Evolutionary conservation across 2,888 invertebrate species (phyloP), one percentile per base, ranked within the genome.

Genomic region (Hypselothyrea guttata): DNA sequence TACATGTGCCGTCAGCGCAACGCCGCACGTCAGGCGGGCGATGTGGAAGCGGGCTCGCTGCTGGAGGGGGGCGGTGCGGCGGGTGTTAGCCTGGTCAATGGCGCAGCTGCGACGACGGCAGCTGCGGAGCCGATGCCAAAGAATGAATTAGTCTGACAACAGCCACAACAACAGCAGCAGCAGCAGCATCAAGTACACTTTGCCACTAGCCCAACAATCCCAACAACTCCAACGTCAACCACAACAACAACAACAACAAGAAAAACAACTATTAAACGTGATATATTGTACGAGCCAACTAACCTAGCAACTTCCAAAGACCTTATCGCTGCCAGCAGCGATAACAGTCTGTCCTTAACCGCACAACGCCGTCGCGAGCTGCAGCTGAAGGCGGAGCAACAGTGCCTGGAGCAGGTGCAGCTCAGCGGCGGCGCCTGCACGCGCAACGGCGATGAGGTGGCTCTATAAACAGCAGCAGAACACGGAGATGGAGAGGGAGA

Each of bases 1-100:
- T 96, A 95, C 88, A 90, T 95, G 88, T 95, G 95, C 88, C 92
- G 96, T 54, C 96, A 96, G 87, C 92, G 96, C 58, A 95, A 92
- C 87, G 93, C 93, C 88, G 92, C 93, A 88, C 91, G 93, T 59
- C 90, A 90, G 72, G 79, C 88, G 7, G 90, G 87, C 64, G 90
- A 90, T 68, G 73, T 90, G 40, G 90, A 90, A 72, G 87, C 89
- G 38, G 90, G 89, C 42, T 90, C 89, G 34, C 75, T 90, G 61
- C 75, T 90, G 44, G 90, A 90, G 51, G 72, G 15, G 2, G 13
- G 87, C 28, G 71, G 84, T 8, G 74, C 79, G 41, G 75, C 73
- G 40, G 78, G 73, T 38, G 84, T 85, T 9, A 56, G 83, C 47
- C 56, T 58, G n/a, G 64, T 61, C 52, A 83, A 77, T 47, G 72